Evolutionary conservation across 2,888 invertebrate genomes (phyloP), one percentile per base, ranked within the genome.

Genomic region (Lasioglossum malachurum): DNA sequence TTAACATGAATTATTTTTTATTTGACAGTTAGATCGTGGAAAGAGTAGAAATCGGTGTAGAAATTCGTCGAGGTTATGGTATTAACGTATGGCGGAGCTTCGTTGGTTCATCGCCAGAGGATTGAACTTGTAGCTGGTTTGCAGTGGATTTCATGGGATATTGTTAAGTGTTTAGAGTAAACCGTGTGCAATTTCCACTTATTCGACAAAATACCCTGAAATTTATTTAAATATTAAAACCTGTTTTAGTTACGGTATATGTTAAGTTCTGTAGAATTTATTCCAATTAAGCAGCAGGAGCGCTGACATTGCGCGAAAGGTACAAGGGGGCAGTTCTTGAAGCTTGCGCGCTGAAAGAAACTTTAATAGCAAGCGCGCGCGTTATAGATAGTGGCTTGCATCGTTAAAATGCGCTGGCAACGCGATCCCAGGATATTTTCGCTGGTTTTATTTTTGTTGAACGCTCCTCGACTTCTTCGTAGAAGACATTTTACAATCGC

Each of bases 401-500:
- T 31, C 67, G 67, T 67, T 67, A 31, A 31, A 67, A 31, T 31
- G 27, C 31, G 19, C 67, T 8, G 31, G 27, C 35, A 67, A 67
- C 31, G 67, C 31, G 31, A 35, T 14, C 31, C 31, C 35, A 5
- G 27, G 8, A 19, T 67, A 31, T 31, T 67, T 19, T 19, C 67
- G 31, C 16, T 31, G 31, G 31, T 67, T 31, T 53, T 53, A 67
- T 67, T 67, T 67, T 67, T 35, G 35, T 19, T 16, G 14, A 38
- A 19, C 38, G 69, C 8, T 41, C 41, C 23, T 38, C 38, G 38
- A n/a, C 38, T 12, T 35, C 69, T 38, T n/a, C 38, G 38, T 35
- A 10, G 69, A 69, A 69, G 69, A 69, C 23, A 69, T 69, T 69
- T 67, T 67, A 67, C 35, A 67, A 35, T 31, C 35, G 35, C 35